These are phyloP conservation scores for Endomychus coccineus DNA, from an alignment of 2,888 invertebrate genomes.

Conservation along the genomic window DNA sequence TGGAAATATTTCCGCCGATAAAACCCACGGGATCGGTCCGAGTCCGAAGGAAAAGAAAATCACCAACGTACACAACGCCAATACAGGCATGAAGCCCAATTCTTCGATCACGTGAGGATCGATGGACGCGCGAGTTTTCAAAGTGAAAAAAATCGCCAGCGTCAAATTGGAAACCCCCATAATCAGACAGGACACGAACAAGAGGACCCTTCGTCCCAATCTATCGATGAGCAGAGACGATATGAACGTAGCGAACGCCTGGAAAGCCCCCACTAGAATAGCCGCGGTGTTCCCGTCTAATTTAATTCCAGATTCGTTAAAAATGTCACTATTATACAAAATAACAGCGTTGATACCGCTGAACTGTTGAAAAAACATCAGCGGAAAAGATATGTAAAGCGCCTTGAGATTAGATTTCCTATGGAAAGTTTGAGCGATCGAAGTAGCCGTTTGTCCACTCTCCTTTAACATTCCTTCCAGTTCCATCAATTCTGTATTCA, in stretches of 20 bases:
- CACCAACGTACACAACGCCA: conserved; percentile 68
- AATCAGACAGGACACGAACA: conserved; percentile 61
- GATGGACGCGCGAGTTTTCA: conserved; percentile 38
- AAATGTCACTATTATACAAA: conserved; percentile 71
- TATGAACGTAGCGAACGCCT: conserved; percentile 66
- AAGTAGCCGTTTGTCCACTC: conserved; percentile 22
- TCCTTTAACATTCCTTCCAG: conserved; percentile 50
- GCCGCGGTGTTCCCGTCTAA: conserved; percentile 57
- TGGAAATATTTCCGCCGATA: conserved; percentile 75
- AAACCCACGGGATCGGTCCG: conserved; percentile 86
- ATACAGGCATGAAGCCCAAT: conserved; percentile 68
- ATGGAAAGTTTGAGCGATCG: conserved; percentile 23
- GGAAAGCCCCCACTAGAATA: conserved; percentile 77
- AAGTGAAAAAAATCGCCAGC: conserved; percentile 65
- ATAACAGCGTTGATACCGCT: conserved; percentile 79
- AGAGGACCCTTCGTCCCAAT: conserved; percentile 68
- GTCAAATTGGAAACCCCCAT: conserved; percentile 64
- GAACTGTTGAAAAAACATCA: conserved; percentile 88
- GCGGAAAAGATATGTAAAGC: conserved; percentile 61
- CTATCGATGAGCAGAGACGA: conserved; percentile 74
- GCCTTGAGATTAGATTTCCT: conserved; percentile 45
- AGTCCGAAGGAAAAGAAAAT: conserved; percentile 75
- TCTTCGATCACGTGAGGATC: conserved; percentile 44
- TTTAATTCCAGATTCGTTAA: conserved; percentile 54
- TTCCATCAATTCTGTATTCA: conserved; percentile 55